Evolutionary conservation across 1,140 invertebrate genomes (phyloP), one percentile per base, ranked within the genome.

Genomic region (Caenorhabditis elegans): DNA sequence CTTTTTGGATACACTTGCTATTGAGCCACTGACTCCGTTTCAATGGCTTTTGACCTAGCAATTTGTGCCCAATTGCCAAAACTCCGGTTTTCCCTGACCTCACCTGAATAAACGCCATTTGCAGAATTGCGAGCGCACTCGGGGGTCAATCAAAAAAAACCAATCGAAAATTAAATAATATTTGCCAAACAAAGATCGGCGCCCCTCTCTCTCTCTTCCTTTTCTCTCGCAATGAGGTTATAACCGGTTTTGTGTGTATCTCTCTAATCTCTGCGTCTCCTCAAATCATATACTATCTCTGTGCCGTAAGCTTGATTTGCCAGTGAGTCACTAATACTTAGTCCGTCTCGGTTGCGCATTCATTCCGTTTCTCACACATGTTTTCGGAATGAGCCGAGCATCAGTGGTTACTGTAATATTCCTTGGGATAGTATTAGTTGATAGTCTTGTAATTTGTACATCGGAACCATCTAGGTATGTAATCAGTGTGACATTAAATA

Each of bases 251-350:
- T 13, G 11, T 10, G 24, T 13, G 2, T 22, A 11, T 60, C 28
- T 31, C 55, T 26, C 24, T 26, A 53, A 11, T 53, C 22, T 34
- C 60, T 70, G 34, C 60, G 34, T 70, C 60, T 70, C 60, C 10
- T 13, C 3, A 1, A 22, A 19, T 11, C 17, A 0, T 22, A 4
- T 22, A 70, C 19, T 70, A 4, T 60, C 15, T 60, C 0, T 13
- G 2, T 22, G 22, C 22, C 11, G 60, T 31, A 70, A 70, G 60
- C 60, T 70, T 70, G 60, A 70, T 70, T 70, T 70, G 6, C n/a
- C n/a, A 39, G 10, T 70, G 60, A 70, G 17, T 70, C 60, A 70
- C 60, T 70, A 70, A 70, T 70, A 70, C 60, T 31, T 60, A 70
- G 19, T 55, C 51, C 15, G 39, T 43, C 39, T 15, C 39, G 39